Base-by-base conservation (phyloP, 2,797 vertebrate genomes). In the Danio aesculapii region DNA sequence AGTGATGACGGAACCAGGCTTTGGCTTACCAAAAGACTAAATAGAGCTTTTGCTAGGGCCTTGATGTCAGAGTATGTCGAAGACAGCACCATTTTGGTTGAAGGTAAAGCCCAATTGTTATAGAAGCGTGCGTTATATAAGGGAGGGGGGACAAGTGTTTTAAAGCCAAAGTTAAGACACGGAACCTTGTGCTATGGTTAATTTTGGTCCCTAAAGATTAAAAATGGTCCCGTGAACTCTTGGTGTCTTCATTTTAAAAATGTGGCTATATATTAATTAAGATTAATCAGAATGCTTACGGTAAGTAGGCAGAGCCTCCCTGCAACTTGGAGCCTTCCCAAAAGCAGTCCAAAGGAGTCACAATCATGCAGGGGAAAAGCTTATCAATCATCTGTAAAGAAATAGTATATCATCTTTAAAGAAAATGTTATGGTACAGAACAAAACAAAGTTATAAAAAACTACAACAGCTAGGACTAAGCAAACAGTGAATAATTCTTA, bases 311-410 rank as follows among this genome's bases (percentile, higher is more conserved):
- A 64, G 97, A 98, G 85, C 98, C 98, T 89, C 97, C 97, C 88
- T 99, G 98, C 83, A 99, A 95, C 88, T 99, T 99, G 90, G 97
- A 94, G 39, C 98, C 98, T 88, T 99, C 98, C 98, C 98, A 99
- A 93, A 99, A 99, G 91, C 98, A 99, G 94, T 99, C 98, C 90
- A 99, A 90, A 0, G 98, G 97, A 0, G 97, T 99, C 91, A 99
- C 94, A 88, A 99, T 98, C 95, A 99, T 98, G 13, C 98, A 99
- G 6, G 98, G 98, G 86, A 99, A 99, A 50, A 99, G 95, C 92
- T 98, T 99, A 94, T 99, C 98, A 89, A 99, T 98, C 97, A 99
- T 99, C 98, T 99, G 89, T 58, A 81, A 64, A 59, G 11, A 74
- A 66, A 78, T 71, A 69, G 6, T 50, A 4, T 9, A 47, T 77